These are phyloP conservation scores for Palythoa heliodiscus DNA, from an alignment of 92 coral and sea anemone species.

Conservation along the genomic window DNA sequence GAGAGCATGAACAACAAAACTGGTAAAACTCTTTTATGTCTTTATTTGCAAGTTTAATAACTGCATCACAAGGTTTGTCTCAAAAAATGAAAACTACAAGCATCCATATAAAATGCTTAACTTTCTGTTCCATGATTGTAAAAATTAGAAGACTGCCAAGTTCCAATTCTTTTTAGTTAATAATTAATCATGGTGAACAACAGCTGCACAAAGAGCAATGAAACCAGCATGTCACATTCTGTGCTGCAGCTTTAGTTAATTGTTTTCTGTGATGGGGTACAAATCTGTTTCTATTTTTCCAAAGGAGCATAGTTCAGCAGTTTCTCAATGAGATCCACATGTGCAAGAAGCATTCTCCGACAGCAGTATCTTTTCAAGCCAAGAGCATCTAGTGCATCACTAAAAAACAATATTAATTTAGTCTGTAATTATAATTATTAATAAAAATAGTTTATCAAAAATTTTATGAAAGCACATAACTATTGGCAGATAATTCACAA, in stretches of 20 bases:
- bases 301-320: slow-evolving; percentile 95
- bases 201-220: background rate
- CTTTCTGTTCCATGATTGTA: background rate
- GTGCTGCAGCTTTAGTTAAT: background rate
- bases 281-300: slow-evolving; percentile 59
- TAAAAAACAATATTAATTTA: background rate
- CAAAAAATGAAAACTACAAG: background rate
- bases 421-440: background rate
- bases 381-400: slow-evolving; percentile 97
- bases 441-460: background rate
- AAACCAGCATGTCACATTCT: background rate
- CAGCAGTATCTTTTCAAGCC: slow-evolving; percentile 98
- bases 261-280: background rate
- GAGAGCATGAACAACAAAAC: too few relatives aligned
- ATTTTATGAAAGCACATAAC: background rate
- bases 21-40: too few relatives aligned
- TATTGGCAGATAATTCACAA: too few relatives aligned
- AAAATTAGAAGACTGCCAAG: background rate
- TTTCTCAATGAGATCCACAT: slow-evolving; percentile 97
- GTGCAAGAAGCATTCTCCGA: slow-evolving; percentile 94
- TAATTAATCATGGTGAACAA: background rate
- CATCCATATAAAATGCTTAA: background rate
- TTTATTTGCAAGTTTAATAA: background rate
- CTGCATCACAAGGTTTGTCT: background rate
- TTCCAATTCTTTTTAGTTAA: background rate